Conservation (phyloP, 2,888 invertebrate genomes). For the Teleogryllus oceanicus region DNA sequence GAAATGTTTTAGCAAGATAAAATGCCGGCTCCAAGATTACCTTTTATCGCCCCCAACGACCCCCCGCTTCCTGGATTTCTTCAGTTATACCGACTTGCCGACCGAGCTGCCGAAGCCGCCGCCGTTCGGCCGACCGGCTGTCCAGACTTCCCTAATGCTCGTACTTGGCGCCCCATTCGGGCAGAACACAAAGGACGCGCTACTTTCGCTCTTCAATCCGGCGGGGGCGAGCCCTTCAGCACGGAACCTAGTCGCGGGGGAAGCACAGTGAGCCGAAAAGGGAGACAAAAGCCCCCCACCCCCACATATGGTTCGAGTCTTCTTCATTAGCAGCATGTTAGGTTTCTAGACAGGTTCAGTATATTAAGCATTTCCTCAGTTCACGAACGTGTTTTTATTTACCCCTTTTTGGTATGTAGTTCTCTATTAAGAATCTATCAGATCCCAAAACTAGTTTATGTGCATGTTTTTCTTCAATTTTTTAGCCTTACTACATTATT, state of each 20-base stretch:
- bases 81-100: neutral
- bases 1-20: constrained; percentile 9
- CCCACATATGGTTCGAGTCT: neutral
- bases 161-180: neutral
- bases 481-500: too few species aligned
- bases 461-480: too few species aligned
- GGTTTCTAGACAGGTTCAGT: too few species aligned
- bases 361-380: too few species aligned
- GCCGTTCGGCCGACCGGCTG: neutral
- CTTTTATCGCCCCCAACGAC: neutral
- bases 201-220: constrained; percentile 1
- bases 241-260: neutral
- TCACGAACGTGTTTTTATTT: too few species aligned
- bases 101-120: too few species aligned
- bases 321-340: too few species aligned
- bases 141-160: neutral
- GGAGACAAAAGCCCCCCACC: neutral
- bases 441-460: too few species aligned
- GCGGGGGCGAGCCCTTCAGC: neutral
- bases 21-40: neutral
- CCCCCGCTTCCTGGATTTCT: neutral
- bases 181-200: neutral
- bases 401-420: too few species aligned
- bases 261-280: neutral
- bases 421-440: too few species aligned